Evolutionary conservation across 1,140 invertebrate species (phyloP).

Genomic region (Coboldia fuscipes): DNA sequence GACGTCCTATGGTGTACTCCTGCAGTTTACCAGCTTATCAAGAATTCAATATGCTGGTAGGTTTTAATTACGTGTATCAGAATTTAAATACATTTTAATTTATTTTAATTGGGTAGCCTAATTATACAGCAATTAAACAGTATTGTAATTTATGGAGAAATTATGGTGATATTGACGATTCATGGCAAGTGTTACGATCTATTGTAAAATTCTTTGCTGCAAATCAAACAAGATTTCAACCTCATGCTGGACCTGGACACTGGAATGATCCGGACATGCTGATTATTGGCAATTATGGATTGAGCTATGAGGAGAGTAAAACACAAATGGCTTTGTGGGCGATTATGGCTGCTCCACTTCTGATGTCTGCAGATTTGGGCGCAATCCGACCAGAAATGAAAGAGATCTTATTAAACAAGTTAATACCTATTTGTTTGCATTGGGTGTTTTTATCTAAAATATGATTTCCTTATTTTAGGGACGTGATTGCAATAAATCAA

Average conservation of each 20-base stretch:
- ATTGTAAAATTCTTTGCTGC: constrained; percentile 64
- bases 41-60: constrained; percentile 58
- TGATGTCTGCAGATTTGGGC: constrained; percentile 71
- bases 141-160: constrained; percentile 82
- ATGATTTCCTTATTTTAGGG: constrained; percentile 38
- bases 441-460: constrained; percentile 11
- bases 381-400: constrained; percentile 48
- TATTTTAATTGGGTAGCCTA: constrained; percentile 28
- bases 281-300: constrained; percentile 67
- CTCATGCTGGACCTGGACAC: constrained; percentile 57
- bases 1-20: constrained; percentile 65
- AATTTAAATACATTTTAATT: constrained; percentile 4
- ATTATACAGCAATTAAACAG: constrained; percentile 64
- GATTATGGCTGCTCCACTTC: constrained; percentile 65
- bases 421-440: neutral
- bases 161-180: constrained; percentile 70
- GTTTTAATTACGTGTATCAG: constrained; percentile 20
- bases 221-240: constrained; percentile 46
- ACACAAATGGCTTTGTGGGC: constrained; percentile 84
- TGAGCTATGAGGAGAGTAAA: constrained; percentile 61
- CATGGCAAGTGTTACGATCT: constrained; percentile 42
- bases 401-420: constrained; percentile 49
- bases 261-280: constrained; percentile 91
- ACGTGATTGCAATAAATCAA: constrained; percentile 63
- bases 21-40: constrained; percentile 85